Base-by-base conservation (phyloP, 2,888 invertebrate species). In the Ditylenchus weischeri region DNA sequence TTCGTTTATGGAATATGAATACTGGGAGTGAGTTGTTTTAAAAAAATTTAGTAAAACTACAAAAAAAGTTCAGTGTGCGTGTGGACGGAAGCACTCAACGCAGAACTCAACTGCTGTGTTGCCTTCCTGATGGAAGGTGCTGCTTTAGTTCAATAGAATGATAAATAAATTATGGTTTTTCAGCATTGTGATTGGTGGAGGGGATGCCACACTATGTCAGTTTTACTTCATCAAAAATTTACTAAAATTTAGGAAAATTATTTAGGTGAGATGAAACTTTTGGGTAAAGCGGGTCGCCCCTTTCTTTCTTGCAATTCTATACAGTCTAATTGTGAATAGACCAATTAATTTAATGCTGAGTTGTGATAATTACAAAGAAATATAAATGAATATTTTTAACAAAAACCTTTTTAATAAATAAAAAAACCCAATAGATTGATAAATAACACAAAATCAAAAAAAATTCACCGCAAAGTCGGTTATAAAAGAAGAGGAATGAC, bases 1-100 rank as follows among this genome's bases (percentile, higher is more conserved):
- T 84, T 11, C 78, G 81, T 66, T 68, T 85, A 3, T 85, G 85
- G 85, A 83, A 84, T 69, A 73, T 78, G 61, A 79, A 83, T 23
- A 83, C 83, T 15, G 81, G 78, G 76, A 82, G 85, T 84, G 71
- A 48, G 73, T 62, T n/a, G 29, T 43, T 19, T 18, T n/a, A n/a
- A n/a, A n/a, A 18, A 8, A 48, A 50, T 62, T 5, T n/a, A n/a
- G n/a, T 10, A 0, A 21, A 59, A 59, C 0, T 18, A 64, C 21
- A 66, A 35, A 66, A 35, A n/a, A 23, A 70, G 19, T 64, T 58
- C 19, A 73, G 75, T 36, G n/a, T 76, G 75, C 50, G 36, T 76
- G 47, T 75, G 75, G 75, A 65, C 62, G 15, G 75, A 75, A 38
- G 65, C 43, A 7, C 54, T 72, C 4, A 71, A 73, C 35, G 67